These are phyloP conservation scores for Varanus komodoensis DNA, from an alignment of 2,113 vertebrate species.

Conservation along the genomic window DNA sequence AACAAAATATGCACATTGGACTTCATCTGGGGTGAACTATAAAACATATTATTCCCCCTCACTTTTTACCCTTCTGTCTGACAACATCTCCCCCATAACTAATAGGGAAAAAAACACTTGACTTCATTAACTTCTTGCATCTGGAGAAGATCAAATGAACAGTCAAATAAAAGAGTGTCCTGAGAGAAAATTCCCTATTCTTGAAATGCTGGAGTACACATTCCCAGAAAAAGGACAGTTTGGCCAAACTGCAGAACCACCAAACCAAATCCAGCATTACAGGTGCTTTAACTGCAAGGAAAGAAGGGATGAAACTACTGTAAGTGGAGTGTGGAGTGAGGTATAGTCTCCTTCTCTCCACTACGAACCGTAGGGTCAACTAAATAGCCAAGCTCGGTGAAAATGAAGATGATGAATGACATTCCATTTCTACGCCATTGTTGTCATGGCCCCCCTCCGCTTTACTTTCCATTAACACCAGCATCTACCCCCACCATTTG, in stretches of 20 bases:
- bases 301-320: conserved; percentile 60
- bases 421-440: conserved; percentile 40
- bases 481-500: conserved; percentile 32
- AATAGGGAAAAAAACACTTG: conserved; percentile 52
- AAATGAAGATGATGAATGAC: conserved; percentile 45
- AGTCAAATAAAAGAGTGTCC: conserved; percentile 42
- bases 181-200: conserved; percentile 56
- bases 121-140: conserved; percentile 66
- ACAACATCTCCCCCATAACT: conserved; percentile 56
- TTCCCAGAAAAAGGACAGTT: conserved; percentile 49
- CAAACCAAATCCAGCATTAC: conserved; percentile 63
- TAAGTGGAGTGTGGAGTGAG: conserved; percentile 43
- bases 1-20: conserved; percentile 63
- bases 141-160: conserved; percentile 7
- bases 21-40: conserved; percentile 46
- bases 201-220: conserved; percentile 69
- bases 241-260: conserved; percentile 55
- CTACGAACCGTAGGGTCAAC: conserved; percentile 38
- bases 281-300: conserved; percentile 70
- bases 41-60: conserved; percentile 46
- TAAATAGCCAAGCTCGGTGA: conserved; percentile 47
- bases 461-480: conserved; percentile 40
- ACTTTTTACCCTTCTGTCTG: conserved; percentile 35
- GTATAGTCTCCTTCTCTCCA: conserved; percentile 27
- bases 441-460: conserved; percentile 34